Conservation (phyloP, 2,888 invertebrate species). For the Vesta saturnalis region DNA sequence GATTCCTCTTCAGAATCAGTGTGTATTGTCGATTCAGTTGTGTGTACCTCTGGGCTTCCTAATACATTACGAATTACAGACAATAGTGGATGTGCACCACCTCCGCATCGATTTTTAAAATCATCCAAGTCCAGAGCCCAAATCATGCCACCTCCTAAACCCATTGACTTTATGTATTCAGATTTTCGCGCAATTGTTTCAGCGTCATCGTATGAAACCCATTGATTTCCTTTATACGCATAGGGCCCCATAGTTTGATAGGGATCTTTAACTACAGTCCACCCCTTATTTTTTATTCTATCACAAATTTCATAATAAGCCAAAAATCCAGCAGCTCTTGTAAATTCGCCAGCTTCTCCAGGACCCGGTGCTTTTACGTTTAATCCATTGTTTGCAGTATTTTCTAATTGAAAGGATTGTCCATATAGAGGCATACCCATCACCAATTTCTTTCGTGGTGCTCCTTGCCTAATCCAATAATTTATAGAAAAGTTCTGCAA, state of each 20-base stretch:
- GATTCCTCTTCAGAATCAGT: neutral
- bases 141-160: conserved; percentile 88
- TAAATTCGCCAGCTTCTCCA: conserved; percentile 86
- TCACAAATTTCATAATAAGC: conserved; percentile 94
- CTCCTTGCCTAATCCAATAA: conserved; percentile 89
- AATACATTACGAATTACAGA: conserved; percentile 80
- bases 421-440: conserved; percentile 93
- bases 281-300: conserved; percentile 78
- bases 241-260: conserved; percentile 86
- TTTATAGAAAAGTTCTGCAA: conserved; percentile 84
- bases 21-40: conserved; percentile 25
- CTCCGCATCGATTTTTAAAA: conserved; percentile 79
- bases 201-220: conserved; percentile 90
- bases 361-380: conserved; percentile 81
- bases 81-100: conserved; percentile 82
- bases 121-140: conserved; percentile 93
- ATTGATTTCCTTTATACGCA: conserved; percentile 87
- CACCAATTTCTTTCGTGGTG: conserved; percentile 81
- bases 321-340: conserved; percentile 85
- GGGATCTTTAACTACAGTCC: conserved; percentile 84
- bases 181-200: conserved; percentile 83
- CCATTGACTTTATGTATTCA: conserved; percentile 77
- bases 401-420: conserved; percentile 79
- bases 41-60: conserved; percentile 62
- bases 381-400: conserved; percentile 70